These are phyloP conservation scores for Penelope pileata DNA, from an alignment of 2,113 vertebrate genomes.

Conservation along the genomic window DNA sequence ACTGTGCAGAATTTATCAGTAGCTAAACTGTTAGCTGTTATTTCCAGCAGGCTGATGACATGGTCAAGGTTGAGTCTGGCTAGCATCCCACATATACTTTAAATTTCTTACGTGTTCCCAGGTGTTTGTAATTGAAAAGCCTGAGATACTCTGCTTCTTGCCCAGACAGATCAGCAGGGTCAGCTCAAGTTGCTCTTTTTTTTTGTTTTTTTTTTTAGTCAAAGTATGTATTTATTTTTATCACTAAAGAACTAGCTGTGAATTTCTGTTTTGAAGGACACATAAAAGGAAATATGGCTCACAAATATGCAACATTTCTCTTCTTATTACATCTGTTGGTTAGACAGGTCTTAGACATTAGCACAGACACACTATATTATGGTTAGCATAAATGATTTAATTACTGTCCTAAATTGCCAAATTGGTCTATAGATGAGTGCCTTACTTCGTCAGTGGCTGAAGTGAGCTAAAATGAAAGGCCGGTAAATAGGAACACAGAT, in stretches of 20 bases:
- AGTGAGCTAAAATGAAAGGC: neutral
- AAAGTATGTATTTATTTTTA: neutral
- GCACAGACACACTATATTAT: neutral
- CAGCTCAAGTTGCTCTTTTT: neutral
- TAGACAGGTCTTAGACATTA: neutral
- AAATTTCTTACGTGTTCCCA: neutral
- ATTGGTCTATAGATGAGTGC: neutral
- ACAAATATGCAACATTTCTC: neutral
- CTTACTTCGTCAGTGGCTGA: neutral
- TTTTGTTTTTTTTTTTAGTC: neutral
- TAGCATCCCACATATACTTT: neutral
- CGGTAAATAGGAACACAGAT: neutral
- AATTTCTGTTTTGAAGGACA: neutral
- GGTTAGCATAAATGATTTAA: neutral
- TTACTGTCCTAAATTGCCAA: constrained; percentile 14
- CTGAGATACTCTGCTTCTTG: neutral
- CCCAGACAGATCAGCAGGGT: neutral
- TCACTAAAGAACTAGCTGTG: neutral
- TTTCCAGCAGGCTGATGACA: neutral
- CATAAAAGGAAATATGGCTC: neutral
- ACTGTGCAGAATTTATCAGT: neutral
- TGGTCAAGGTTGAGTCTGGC: neutral
- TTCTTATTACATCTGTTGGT: neutral
- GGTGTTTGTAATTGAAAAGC: neutral
- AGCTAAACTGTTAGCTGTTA: neutral